Percentiles rank a stretch among this genome's conserved stretches.
These are phyloP conservation scores for Eilema sororculum DNA, from an alignment of 2,888 invertebrate species.

Conservation along the genomic window DNA sequence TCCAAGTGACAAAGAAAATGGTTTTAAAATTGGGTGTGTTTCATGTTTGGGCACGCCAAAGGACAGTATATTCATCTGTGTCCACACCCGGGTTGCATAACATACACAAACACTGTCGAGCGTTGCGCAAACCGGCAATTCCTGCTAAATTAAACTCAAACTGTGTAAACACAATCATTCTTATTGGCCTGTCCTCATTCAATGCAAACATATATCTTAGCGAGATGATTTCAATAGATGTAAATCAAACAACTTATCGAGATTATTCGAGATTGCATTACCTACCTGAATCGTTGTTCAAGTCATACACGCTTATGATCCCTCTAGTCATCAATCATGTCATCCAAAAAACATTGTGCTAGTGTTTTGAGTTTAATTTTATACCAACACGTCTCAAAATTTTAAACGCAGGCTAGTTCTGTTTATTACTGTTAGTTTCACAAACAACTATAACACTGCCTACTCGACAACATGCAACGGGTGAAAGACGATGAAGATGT, in stretches of 20 bases:
- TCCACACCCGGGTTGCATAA: slow-evolving; percentile 73
- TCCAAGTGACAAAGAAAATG: slow-evolving; percentile 12
- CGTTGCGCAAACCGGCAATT: slow-evolving; percentile 72
- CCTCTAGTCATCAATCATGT: neutral
- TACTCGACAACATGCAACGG: no score
- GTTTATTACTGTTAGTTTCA: neutral
- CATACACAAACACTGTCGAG: slow-evolving; percentile 53
- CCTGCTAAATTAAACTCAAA: slow-evolving; percentile 64
- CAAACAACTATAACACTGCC: neutral
- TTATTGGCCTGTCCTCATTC: slow-evolving; percentile 55
- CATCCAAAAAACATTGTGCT: neutral
- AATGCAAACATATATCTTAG: slow-evolving; percentile 21
- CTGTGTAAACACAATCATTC: slow-evolving; percentile 69
- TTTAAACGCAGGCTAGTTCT: no score
- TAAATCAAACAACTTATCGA: slow-evolving; percentile 1
- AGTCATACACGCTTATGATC: neutral
- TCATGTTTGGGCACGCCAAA: slow-evolving; percentile 51
- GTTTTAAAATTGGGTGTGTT: slow-evolving; percentile 22
- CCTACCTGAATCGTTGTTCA: neutral
- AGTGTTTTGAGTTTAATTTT: neutral
- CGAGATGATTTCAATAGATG: slow-evolving; percentile 7
- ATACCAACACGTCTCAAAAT: neutral
- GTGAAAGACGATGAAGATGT: no score
- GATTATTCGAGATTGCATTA: neutral
- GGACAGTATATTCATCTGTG: slow-evolving; percentile 66